A percentile compares a stretch with the other conserved stretches of the same genome.
Conservation (phyloP, 2,888 invertebrate genomes). For the Maniola hyperantus region DNA sequence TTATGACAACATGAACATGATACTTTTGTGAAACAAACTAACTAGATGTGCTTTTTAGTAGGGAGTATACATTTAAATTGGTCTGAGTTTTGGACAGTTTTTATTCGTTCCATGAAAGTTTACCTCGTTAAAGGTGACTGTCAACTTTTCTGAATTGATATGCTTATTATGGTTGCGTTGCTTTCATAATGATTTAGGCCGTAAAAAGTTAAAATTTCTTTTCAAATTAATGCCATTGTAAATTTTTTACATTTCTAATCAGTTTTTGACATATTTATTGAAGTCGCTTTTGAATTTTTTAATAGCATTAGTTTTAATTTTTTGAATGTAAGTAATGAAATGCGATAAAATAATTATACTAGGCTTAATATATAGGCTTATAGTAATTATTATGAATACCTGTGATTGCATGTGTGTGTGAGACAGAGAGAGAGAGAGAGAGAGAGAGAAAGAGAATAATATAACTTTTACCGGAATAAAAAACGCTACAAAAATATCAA, state of each 20-base stretch:
- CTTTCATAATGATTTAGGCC: conserved; percentile 9
- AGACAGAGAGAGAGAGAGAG: too few species aligned
- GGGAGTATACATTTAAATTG: conserved; percentile 12
- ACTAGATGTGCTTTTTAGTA: conserved; percentile 9
- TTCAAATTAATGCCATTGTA: conserved; percentile 1
- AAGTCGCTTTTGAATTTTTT: too few species aligned
- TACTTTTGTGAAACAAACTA: neutral
- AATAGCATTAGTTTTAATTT: too few species aligned
- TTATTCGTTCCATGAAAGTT: conserved; percentile 16
- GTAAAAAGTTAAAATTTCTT: conserved; percentile 9
- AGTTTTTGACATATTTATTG: neutral
- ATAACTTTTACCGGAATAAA: too few species aligned
- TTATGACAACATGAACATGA: neutral
- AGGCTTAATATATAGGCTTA: too few species aligned
- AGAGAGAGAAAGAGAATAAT: too few species aligned
- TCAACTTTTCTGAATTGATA: conserved; percentile 18
- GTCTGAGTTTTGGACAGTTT: conserved; percentile 16
- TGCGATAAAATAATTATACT: too few species aligned
- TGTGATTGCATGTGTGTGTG: too few species aligned
- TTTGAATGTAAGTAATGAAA: too few species aligned
- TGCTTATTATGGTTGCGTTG: conserved; percentile 16
- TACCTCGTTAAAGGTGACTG: conserved; percentile 15
- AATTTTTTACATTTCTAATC: neutral
- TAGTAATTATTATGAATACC: too few species aligned
- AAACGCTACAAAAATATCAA: too few species aligned